Conservation (phyloP, 2,113 vertebrate species). For the Silurus glanis region DNA sequence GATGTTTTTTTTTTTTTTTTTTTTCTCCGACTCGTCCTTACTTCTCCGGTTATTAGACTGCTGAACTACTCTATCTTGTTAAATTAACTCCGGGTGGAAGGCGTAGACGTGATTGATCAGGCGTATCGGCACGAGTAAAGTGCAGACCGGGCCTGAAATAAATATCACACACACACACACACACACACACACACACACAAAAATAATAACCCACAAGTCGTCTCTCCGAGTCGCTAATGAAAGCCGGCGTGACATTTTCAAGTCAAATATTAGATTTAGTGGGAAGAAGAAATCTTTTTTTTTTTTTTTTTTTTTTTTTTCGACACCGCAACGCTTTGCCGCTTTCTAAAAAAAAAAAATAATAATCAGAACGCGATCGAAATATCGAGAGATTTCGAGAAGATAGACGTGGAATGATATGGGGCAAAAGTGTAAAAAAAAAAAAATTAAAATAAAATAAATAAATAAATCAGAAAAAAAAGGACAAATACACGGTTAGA, state of each 20-base stretch:
- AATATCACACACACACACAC: conserved; percentile 46
- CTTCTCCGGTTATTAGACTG: conserved; percentile 39
- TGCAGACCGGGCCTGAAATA: conserved; percentile 43
- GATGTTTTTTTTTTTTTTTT: background rate
- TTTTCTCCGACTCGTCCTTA: conserved; percentile 25
- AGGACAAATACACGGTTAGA: no score
- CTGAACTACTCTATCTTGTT: conserved; percentile 49
- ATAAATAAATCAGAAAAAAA: no score
- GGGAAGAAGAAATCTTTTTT: conserved; percentile 31
- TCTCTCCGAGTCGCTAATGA: conserved; percentile 49
- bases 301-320: conserved; percentile 37
- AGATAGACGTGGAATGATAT: background rate
- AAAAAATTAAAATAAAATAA: no score
- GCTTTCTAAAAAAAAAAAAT: background rate
- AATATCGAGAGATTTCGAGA: background rate
- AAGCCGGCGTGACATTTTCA: conserved; percentile 57
- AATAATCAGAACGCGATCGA: background rate
- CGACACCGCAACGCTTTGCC: conserved; percentile 1
- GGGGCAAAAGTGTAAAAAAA: background rate
- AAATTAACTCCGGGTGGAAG: conserved; percentile 50
- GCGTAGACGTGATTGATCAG: conserved; percentile 52
- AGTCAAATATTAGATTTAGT: conserved; percentile 57
- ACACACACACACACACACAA: background rate
- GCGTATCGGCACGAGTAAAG: conserved; percentile 37
- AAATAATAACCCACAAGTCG: background rate